A percentile compares a stretch with the other conserved stretches of the same genome.
These are phyloP conservation scores for Acronicta leporina DNA, from an alignment of 2,888 invertebrate genomes.

Conservation along the genomic window DNA sequence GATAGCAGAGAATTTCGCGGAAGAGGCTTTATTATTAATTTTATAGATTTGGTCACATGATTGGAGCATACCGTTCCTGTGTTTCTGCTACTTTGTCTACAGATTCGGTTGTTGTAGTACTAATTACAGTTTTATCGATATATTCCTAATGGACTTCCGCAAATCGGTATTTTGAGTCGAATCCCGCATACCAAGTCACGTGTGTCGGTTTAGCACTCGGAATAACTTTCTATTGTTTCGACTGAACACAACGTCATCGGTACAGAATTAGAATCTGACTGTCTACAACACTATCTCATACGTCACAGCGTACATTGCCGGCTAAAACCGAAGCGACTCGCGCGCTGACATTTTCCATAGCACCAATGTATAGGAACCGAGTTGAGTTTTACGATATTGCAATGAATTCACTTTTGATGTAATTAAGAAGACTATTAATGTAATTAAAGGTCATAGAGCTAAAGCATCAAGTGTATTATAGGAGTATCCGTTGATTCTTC, in stretches of 20 bases:
- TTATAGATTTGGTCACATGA: too few species aligned
- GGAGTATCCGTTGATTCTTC: neutral
- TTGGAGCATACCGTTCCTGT: neutral
- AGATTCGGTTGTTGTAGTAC: neutral
- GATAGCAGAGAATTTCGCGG: too few species aligned
- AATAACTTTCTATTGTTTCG: conserved; percentile 87
- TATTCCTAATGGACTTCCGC: conserved; percentile 68
- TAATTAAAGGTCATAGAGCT: conserved; percentile 18
- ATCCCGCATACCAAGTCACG: conserved; percentile 79
- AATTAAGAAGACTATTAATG: conserved; percentile 24
- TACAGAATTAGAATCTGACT: conserved; percentile 81
- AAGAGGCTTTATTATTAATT: too few species aligned
- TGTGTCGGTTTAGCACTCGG: conserved; percentile 80
- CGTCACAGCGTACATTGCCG: conserved; percentile 63
- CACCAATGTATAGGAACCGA: conserved; percentile 33
- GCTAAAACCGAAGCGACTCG: conserved; percentile 39
- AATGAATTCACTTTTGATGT: conserved; percentile 15
- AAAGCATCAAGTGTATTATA: conserved; percentile 1
- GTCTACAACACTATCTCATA: conserved; percentile 70
- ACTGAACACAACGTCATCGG: conserved; percentile 77
- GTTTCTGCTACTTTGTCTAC: neutral
- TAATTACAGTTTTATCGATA: conserved; percentile 36
- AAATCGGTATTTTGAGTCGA: conserved; percentile 73
- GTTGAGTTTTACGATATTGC: conserved; percentile 21
- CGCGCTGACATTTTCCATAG: conserved; percentile 29